A percentile compares a stretch with the other conserved stretches of the same genome.
phyloP scores from a whole-genome alignment of 2,888 invertebrate genomes.

The Parapristionchus giblindavisi region DNA sequence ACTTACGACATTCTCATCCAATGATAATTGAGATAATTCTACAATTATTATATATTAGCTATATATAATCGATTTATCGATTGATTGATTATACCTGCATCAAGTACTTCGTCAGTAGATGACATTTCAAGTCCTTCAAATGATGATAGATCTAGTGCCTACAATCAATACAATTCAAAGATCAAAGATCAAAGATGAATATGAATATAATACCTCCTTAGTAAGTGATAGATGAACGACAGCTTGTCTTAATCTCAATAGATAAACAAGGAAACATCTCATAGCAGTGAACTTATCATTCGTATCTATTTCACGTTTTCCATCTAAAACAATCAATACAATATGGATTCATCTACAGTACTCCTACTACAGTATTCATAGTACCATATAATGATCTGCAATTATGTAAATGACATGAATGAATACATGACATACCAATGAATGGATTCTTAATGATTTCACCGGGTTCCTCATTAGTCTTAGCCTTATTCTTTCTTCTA shows the following conservation, averaged over 20 bases:
- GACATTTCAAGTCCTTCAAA: conserved; percentile 28
- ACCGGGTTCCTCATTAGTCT: conserved; percentile 39
- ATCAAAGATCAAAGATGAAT: background rate
- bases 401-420: background rate
- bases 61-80: background rate
- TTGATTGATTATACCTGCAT: conserved; percentile 11
- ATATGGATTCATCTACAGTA: background rate
- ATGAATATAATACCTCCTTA: conserved; percentile 71
- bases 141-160: conserved; percentile 29
- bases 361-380: background rate
- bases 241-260: conserved; percentile 86
- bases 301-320: conserved; percentile 44
- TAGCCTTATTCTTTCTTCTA: conserved; percentile 37
- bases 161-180: background rate
- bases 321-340: conserved; percentile 39
- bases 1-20: conserved; percentile 24
- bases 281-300: conserved; percentile 48
- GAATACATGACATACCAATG: conserved; percentile 31
- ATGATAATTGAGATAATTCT: conserved; percentile 31
- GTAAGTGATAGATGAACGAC: conserved; percentile 89
- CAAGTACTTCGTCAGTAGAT: conserved; percentile 1
- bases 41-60: background rate
- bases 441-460: conserved; percentile 56
- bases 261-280: conserved; percentile 77
- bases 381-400: background rate